Percentiles rank a stretch among this genome's conserved stretches.
Evolutionary conservation across 2,797 vertebrate species (phyloP).

Genomic region (Carapus acus): DNA sequence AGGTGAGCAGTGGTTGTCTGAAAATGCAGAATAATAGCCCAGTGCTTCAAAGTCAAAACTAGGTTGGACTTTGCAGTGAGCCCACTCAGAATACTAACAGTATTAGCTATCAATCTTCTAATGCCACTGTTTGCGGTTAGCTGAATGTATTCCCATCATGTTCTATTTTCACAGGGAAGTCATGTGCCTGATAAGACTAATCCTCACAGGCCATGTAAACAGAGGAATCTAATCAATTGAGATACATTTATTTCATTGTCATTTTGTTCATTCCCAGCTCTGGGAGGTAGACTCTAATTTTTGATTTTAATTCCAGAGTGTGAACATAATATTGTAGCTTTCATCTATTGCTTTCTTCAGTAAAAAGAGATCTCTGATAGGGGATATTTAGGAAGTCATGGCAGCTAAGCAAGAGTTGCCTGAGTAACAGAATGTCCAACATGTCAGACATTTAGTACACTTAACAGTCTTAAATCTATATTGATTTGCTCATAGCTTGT

Average conservation of each 20-base stretch:
- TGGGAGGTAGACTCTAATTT: conserved; percentile 4
- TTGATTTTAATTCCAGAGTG: conserved; percentile 1
- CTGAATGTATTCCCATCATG: conserved; percentile 38
- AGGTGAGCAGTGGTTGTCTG: conserved; percentile 41
- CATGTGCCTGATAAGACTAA: conserved; percentile 24
- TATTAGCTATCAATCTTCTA: conserved; percentile 24
- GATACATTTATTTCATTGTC: conserved; percentile 34
- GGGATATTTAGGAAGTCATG: conserved; percentile 18
- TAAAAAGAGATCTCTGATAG: conserved; percentile 4
- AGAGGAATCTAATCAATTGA: conserved; percentile 34
- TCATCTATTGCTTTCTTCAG: neutral
- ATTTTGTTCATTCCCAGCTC: conserved; percentile 19
- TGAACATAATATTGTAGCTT: neutral
- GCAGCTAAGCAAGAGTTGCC: conserved; percentile 32
- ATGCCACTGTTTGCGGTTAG: conserved; percentile 40
- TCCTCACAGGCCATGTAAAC: conserved; percentile 34
- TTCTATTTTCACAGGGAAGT: conserved; percentile 34
- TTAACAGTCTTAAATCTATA: conserved; percentile 54
- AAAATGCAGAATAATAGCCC: conserved; percentile 28
- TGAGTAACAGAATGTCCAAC: conserved; percentile 40
- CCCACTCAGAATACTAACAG: conserved; percentile 33
- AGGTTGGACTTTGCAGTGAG: no score
- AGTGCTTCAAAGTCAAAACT: no score
- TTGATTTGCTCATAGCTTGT: conserved; percentile 50
- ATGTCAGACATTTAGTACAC: conserved; percentile 52